Base-by-base conservation (phyloP, 1,140 invertebrate species). In the Pogonus chalceus region DNA sequence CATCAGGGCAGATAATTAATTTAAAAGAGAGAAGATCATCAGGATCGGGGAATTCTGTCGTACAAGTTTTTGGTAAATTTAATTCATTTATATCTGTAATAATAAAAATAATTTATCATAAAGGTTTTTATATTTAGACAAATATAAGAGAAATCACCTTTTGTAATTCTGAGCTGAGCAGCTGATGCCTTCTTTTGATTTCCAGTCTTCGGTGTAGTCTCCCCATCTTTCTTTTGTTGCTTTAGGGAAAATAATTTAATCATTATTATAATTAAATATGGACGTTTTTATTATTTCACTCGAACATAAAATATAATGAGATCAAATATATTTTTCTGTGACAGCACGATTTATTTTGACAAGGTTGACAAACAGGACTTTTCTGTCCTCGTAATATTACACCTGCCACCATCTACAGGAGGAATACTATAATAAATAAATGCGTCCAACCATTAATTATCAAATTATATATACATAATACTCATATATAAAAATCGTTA, bases 161-260 rank as follows among this genome's bases (percentile, higher is more conserved):
- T 98, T 68, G 92, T 93, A 65, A 97, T 95, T 72, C 94, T 84
- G 63, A 98, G 77, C 73, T 98, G 93, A 53, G 94, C 94, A 62
- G 94, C 92, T 54, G 93, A 95, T 52, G 92, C 87, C 71, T 94
- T 94, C 72, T 90, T 88, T 70, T 82, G 80, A 64, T 80, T 83
- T 57, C 82, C 83, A 69, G 79, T 75, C 70, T 81, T 81, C 52
- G 82, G 81, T 66, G 85, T 81, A 53, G 82, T 74, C 73, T 92
- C 89, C 60, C 92, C 92, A 81, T 96, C 92, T 79, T 96, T 96
- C 79, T 95, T 94, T 75, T 95, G 91, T 79, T 96, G 91, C 79
- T 96, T 97, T 65, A 96, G 77, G 52, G 92, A 94, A 81, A 96
- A 97, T 75, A 97, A 81, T 82, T 96, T 96, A 72, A 97, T 96